Evolutionary conservation across 2,113 vertebrate species (phyloP).

Genomic region (Antigone vipio): DNA sequence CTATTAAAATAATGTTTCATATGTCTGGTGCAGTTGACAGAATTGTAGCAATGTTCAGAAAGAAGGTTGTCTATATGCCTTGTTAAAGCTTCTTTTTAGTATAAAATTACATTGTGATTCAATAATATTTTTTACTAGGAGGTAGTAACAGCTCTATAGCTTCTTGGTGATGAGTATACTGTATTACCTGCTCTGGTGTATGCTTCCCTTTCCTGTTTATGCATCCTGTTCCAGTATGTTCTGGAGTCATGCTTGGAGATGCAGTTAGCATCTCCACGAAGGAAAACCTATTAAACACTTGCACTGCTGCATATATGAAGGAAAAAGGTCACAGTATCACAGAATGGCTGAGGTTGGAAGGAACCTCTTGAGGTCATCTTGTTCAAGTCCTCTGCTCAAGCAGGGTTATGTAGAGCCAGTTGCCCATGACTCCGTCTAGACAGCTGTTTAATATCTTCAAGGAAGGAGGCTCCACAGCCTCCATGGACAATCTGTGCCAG

Average conservation of each 20-base stretch:
- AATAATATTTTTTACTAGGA: background rate
- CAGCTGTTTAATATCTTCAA: background rate
- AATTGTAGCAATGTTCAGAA: background rate
- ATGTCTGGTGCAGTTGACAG: background rate
- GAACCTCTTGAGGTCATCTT: background rate
- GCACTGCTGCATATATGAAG: background rate
- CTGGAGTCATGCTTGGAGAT: background rate
- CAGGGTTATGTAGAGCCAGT: background rate
- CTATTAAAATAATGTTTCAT: background rate
- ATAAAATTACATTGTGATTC: background rate
- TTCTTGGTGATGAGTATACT: background rate
- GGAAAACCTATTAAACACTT: background rate
- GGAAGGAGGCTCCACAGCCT: background rate
- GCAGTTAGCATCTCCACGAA: background rate
- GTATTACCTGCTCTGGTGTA: background rate
- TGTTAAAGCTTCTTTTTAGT: background rate
- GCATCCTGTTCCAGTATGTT: background rate
- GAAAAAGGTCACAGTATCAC: background rate
- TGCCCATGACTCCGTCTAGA: background rate
- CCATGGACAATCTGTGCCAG: background rate
- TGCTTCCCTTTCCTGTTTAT: background rate
- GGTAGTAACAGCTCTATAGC: background rate
- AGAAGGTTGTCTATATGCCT: background rate
- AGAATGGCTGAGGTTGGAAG: background rate
- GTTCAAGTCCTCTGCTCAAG: background rate